Base-by-base conservation (phyloP, 2,888 invertebrate species). In the Tholera decimalis region DNA sequence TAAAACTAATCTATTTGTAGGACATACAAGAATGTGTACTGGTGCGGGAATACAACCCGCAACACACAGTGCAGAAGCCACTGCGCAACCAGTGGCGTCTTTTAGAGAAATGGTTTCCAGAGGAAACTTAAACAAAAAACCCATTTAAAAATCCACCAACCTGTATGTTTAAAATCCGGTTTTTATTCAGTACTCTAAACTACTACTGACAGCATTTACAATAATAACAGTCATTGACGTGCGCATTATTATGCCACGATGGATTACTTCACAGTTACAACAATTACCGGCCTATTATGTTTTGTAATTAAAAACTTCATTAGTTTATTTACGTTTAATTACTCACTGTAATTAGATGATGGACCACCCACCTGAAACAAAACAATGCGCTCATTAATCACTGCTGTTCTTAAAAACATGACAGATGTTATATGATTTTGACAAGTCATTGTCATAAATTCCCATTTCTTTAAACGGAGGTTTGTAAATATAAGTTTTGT, bases 301-400 rank as follows among this genome's bases (percentile, higher is more conserved):
- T 61, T 58, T 54, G 47, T 66, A 77, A 82, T 81, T 79, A 79
- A 54, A 80, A 69, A 51, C 55, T 58, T 75, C 49, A 79, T 69
- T 60, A 51, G 50, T 72, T 57, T 68, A 61, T 77, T 77, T 67
- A 57, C 43, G 49, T 56, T 28, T 58, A 67, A 68, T 79, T 28
- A 77, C 82, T 74, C 47, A 67, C 73, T 53, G 56, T 47, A 63
- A 67, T 64, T 49, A 64, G 44, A 56, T 30, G 53, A 64, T 3
- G 39, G 75, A 70, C 68, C 83, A 84, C 84, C 78, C 73, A 86
- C 86, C 86, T 86, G 85, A n/a, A 86, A 86, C 85, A 85, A 85
- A 75, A 63, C 65, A 69, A 74, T 74, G 55, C 49, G 24, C 24
- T 41, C 61, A 75, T 73, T 67, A 72, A 82, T 81, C 70, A 75